Evolutionary conservation across 2,888 invertebrate genomes (phyloP).

Genomic region (Phengaris arion): DNA sequence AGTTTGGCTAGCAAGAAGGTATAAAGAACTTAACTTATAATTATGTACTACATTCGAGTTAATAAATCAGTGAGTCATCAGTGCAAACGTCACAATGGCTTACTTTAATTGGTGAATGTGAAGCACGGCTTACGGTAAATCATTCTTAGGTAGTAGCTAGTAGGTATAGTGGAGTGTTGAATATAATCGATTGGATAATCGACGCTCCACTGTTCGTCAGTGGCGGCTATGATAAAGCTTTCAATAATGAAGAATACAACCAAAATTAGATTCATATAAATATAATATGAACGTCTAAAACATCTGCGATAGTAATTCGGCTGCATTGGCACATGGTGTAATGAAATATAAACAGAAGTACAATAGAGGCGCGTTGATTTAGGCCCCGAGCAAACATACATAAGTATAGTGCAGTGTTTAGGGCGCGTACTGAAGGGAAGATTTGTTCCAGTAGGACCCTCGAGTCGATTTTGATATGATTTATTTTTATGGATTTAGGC

Average conservation of each 20-base stretch:
- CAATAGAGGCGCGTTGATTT: slow-evolving; percentile 41
- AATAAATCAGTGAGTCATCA: too few relatives aligned
- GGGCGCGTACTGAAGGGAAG: slow-evolving; percentile 20
- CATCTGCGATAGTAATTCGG: slow-evolving; percentile 33
- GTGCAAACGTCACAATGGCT: too few relatives aligned
- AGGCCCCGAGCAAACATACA: slow-evolving; percentile 42
- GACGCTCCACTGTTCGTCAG: too few relatives aligned
- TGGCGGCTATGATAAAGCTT: background rate
- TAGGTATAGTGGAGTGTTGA: too few relatives aligned
- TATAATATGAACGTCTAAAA: slow-evolving; percentile 41
- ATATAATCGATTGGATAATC: too few relatives aligned
- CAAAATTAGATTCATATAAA: slow-evolving; percentile 37
- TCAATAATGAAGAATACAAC: background rate
- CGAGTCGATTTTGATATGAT: slow-evolving; percentile 28
- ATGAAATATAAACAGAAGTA: slow-evolving; percentile 46
- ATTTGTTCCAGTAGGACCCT: slow-evolving; percentile 28
- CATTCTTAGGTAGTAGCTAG: too few relatives aligned
- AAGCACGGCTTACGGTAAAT: too few relatives aligned
- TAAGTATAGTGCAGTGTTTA: slow-evolving; percentile 28
- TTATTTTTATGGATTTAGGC: slow-evolving; percentile 25
- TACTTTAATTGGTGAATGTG: too few relatives aligned
- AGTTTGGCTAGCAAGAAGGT: too few relatives aligned
- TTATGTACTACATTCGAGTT: too few relatives aligned
- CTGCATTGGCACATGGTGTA: slow-evolving; percentile 44
- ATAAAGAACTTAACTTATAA: too few relatives aligned